Evolutionary conservation across 1,140 invertebrate species (phyloP).

Genomic region (Drosophila mauritiana): DNA sequence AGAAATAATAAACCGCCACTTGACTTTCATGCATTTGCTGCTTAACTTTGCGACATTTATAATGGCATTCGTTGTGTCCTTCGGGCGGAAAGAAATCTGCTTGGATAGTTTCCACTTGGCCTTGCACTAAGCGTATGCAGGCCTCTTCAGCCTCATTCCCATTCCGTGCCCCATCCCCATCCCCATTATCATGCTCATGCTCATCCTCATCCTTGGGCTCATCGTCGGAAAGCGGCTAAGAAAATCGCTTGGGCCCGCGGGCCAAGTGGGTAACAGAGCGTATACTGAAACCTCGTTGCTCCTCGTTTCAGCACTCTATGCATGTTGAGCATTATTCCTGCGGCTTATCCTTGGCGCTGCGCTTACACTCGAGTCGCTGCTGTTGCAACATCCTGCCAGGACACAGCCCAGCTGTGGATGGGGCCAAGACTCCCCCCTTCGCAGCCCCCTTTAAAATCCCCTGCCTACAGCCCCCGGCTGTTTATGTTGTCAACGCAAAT

Average conservation of each 20-base stretch:
- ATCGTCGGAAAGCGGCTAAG: slow-evolving; percentile 53
- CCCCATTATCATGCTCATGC: neutral
- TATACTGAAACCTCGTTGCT: slow-evolving; percentile 18
- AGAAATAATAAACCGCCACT: slow-evolving; percentile 47
- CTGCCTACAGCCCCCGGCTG: slow-evolving; percentile 13
- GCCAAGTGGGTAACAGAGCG: slow-evolving; percentile 56
- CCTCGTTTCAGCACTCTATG: slow-evolving; percentile 15
- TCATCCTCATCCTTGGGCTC: neutral
- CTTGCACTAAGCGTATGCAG: slow-evolving; percentile 63
- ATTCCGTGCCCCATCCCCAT: neutral
- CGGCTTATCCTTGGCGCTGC: slow-evolving; percentile 53
- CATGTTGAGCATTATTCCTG: slow-evolving; percentile 40
- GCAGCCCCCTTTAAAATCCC: neutral
- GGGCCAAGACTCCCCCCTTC: too few species aligned
- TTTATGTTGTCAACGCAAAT: slow-evolving; percentile 71
- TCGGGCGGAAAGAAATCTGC: slow-evolving; percentile 8
- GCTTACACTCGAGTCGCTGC: slow-evolving; percentile 36
- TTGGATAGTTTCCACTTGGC: slow-evolving; percentile 27
- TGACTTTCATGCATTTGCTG: slow-evolving; percentile 65
- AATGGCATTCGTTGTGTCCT: slow-evolving; percentile 21
- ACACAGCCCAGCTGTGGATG: neutral
- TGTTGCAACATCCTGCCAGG: slow-evolving; percentile 12
- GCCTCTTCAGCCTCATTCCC: slow-evolving; percentile 6
- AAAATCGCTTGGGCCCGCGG: slow-evolving; percentile 49
- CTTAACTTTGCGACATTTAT: slow-evolving; percentile 76